Base-by-base conservation (phyloP, 2,797 vertebrate species). In the Fistularia tabacaria region DNA sequence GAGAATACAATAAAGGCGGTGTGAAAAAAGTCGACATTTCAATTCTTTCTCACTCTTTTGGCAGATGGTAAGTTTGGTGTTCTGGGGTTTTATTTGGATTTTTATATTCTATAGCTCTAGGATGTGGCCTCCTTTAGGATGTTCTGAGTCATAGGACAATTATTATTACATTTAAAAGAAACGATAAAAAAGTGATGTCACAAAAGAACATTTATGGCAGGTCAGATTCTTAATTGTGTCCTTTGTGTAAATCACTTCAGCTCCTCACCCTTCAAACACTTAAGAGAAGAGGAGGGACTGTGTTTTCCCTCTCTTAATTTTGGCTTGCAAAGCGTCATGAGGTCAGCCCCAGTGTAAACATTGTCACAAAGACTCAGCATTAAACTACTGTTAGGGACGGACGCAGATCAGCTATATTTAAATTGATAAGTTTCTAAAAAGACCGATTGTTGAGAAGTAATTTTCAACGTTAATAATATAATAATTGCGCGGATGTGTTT, bases 221-320 rank as follows among this genome's bases (percentile, higher is more conserved):
- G 25, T 25, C 25, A 25, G 25, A 25, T 25, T 25, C 25, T 25
- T 25, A 25, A 25, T 25, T 25, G 2, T 25, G 25, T 25, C 25
- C 25, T 25, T 25, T 25, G 25, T 25, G 57, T 86, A 88, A 87
- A 87, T 83, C 82, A 74, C 63, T 67, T 83, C 85, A 87, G 76
- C 82, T 72, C 64, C 68, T 62, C 66, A 82, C 71, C 73, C 84
- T 85, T 81, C 71, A 76, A 77, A 75, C 79, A 77, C 86, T 87
- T 73, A 65, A 82, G 66, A 76, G 65, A 78, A 84, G 79, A 73
- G 73, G 73, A 75, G 63, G 66, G 66, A 72, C 81, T 67, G 71
- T 62, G 77, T 72, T 64, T 60, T 73, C 66, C 59, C 61, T 65
- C 74, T 85, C 66, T 81, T 72, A 81, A 82, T 77, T 82, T 81